A percentile compares a stretch with the other conserved stretches of the same genome.
phyloP scores from a whole-genome alignment of 2,797 vertebrate species.

The Loriculus beryllinus region DNA sequence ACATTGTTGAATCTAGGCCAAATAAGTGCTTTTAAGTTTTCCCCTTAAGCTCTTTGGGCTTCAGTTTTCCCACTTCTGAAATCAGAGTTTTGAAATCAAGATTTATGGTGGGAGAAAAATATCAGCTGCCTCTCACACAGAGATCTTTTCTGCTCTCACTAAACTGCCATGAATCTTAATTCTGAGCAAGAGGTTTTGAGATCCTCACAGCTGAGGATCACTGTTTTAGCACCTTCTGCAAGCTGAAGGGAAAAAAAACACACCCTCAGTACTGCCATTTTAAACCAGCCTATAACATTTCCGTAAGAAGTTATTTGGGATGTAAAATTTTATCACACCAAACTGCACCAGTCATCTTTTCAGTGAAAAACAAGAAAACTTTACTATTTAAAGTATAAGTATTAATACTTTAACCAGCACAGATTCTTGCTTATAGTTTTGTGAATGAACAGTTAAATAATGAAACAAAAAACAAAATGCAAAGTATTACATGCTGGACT shows the following conservation, averaged over 20 bases:
- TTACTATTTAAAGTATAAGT: not conserved
- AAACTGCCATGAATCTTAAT: conserved; percentile 63
- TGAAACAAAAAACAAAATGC: not conserved
- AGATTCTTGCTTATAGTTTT: not conserved
- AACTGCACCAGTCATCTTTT: not conserved
- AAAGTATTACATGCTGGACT: not conserved
- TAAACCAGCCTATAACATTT: conserved; percentile 49
- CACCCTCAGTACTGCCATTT: conserved; percentile 3
- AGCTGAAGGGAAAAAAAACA: conserved; percentile 22
- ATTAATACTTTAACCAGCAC: not conserved
- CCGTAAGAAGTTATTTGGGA: not conserved
- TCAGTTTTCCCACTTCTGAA: conserved; percentile 64
- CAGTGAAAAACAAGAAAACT: not conserved
- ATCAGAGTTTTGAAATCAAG: conserved; percentile 67
- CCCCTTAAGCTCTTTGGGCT: conserved; percentile 60
- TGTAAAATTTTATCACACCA: conserved; percentile 19
- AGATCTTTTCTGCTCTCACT: conserved; percentile 52
- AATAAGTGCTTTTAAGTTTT: conserved; percentile 69
- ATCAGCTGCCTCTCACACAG: conserved; percentile 62
- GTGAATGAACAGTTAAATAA: not conserved
- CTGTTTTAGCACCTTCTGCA: conserved; percentile 65
- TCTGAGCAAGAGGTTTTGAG: conserved; percentile 61
- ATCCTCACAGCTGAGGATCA: conserved; percentile 63
- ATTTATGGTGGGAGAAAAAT: conserved; percentile 63
- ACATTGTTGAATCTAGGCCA: conserved; percentile 63